phyloP scores from a whole-genome alignment of 2,113 vertebrate genomes.

The Collichthys lucidus region DNA sequence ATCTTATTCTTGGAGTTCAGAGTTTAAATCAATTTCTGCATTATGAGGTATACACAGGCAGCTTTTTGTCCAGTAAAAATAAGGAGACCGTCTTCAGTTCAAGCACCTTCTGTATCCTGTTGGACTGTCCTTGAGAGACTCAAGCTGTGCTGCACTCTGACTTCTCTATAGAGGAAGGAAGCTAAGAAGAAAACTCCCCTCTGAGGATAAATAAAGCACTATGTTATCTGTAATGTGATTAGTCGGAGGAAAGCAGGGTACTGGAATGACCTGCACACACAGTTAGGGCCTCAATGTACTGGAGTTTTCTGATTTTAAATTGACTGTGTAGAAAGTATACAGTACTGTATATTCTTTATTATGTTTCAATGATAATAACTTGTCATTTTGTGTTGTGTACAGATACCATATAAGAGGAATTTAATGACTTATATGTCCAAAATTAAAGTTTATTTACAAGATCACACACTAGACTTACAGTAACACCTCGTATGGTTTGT shows the following conservation, averaged over 20 bases:
- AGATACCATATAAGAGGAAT: background rate
- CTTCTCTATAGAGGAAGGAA: background rate
- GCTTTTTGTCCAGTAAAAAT: slow-evolving; percentile 13
- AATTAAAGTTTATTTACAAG: too few species aligned
- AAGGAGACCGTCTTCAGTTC: background rate
- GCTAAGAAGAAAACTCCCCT: background rate
- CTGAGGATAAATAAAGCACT: background rate
- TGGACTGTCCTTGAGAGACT: slow-evolving; percentile 18
- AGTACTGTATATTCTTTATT: background rate
- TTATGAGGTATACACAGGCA: background rate
- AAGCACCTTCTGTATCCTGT: background rate
- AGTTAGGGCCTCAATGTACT: background rate
- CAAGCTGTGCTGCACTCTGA: background rate
- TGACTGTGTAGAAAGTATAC: background rate
- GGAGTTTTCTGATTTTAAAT: background rate
- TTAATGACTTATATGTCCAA: background rate
- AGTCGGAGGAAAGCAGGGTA: background rate
- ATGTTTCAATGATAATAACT: background rate
- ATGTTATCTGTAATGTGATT: background rate
- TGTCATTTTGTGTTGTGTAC: background rate
- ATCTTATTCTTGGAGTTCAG: background rate
- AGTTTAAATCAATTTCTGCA: background rate
- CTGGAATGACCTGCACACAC: background rate
- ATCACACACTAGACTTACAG: too few species aligned
- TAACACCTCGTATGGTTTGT: background rate